These are phyloP conservation scores for Cnemophilus loriae DNA, from an alignment of 2,113 vertebrate species.

Conservation along the genomic window DNA sequence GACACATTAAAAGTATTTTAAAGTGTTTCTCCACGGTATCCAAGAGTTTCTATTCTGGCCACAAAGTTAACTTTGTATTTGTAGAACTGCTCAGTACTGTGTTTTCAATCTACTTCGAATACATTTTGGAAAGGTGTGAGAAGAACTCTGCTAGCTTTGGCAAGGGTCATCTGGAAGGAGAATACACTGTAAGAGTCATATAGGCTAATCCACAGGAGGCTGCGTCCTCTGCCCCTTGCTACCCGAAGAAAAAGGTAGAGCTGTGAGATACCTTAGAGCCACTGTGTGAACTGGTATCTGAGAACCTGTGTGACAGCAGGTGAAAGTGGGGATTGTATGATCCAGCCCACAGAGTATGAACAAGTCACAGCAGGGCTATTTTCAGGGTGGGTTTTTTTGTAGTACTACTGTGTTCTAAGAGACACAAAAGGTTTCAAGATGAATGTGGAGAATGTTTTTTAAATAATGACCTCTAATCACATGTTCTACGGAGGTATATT, in stretches of 20 bases:
- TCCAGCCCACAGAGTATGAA: neutral
- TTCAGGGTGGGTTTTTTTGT: neutral
- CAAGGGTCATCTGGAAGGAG: neutral
- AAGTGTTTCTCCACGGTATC: neutral
- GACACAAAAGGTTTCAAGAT: neutral
- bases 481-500: neutral
- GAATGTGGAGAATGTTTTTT: neutral
- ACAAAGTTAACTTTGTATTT: neutral
- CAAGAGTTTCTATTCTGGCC: neutral
- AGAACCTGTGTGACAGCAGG: neutral
- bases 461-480: neutral
- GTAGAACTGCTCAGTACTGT: neutral
- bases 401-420: neutral
- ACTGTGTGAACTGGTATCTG: neutral
- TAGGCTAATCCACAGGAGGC: neutral
- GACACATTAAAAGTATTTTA: neutral
- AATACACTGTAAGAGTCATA: neutral
- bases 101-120: neutral
- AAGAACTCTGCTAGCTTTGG: neutral
- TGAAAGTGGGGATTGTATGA: neutral
- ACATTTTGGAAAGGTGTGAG: neutral
- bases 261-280: neutral
- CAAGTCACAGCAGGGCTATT: neutral
- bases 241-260: neutral
- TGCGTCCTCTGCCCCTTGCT: neutral